Base-by-base conservation (phyloP, 2,888 invertebrate species). In the Cataglyphis cursor region DNA sequence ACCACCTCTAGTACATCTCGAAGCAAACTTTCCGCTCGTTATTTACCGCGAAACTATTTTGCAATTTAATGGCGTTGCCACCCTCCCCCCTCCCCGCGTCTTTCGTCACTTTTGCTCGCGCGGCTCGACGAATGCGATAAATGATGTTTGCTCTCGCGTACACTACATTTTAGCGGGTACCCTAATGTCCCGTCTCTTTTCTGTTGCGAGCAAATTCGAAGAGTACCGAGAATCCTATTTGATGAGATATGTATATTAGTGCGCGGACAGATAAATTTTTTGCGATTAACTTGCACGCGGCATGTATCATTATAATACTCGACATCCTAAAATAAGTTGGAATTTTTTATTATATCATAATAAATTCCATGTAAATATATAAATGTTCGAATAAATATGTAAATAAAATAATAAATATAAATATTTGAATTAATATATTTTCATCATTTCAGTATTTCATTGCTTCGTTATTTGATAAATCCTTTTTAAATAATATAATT, bases 41-140 rank as follows among this genome's bases (percentile, higher is more conserved):
- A 93, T 93, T 92, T 92, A 90, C 90, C 90, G 82, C 88, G 88
- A 89, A 92, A 92, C 93, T 92, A 92, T 92, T 92, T 91, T 90
- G 90, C 90, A 92, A 93, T 93, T 92, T 92, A 91, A 92, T 89
- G 89, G 78, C 75, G 54, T 51, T 62, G 35, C 44, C 38, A 48
- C 6, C 31, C 21, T 1, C 0, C 1, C 76, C 24, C 68, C 6
- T 6, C 21, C 76, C 24, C 73, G 24, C 21, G n/a, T 51, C 35
- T 75, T 48, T 78, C 76, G 54, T 86, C 84, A 54, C 80, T 80
- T 84, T 48, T 51, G 65, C 78, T 24, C 51, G 31, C 59, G 61
- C 57, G 28, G 28, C 64, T 64, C 62, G 18, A 3, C 64, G 64
- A 75, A 64, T 35, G 65, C 65, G 65, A 35, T n/a, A 76, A 76